These are phyloP conservation scores for Heliconius eleuchia DNA, from an alignment of 1,140 invertebrate species.

Conservation along the genomic window DNA sequence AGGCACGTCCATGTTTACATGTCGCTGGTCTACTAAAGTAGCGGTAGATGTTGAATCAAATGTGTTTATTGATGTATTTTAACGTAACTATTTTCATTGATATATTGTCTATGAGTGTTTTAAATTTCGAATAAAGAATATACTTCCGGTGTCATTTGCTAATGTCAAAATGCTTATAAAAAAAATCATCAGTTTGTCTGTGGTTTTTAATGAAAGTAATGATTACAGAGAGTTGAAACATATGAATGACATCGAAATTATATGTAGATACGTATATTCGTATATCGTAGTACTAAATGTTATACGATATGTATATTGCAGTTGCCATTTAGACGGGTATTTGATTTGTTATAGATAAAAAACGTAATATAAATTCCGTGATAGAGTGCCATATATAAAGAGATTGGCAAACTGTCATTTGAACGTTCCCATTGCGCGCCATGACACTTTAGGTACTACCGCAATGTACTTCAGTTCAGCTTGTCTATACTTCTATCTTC, in stretches of 20 bases:
- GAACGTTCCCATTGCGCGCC: slow-evolving; percentile 26
- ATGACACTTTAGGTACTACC: slow-evolving; percentile 19
- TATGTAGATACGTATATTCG: neutral
- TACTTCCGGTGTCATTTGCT: slow-evolving; percentile 11
- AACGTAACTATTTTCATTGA: slow-evolving; percentile 25
- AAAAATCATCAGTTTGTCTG: neutral
- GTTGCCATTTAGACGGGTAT: slow-evolving; percentile 64
- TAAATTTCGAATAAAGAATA: slow-evolving; percentile 7
- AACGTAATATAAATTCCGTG: slow-evolving; percentile 46
- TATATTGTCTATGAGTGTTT: slow-evolving; percentile 24
- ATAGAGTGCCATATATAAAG: slow-evolving; percentile 35
- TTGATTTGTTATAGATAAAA: slow-evolving; percentile 51
- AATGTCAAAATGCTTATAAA: neutral
- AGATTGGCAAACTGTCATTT: slow-evolving; percentile 27
- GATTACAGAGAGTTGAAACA: neutral
- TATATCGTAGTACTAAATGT: slow-evolving; percentile 27
- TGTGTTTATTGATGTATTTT: slow-evolving; percentile 33
- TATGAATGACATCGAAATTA: slow-evolving; percentile 7
- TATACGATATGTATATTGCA: slow-evolving; percentile 38
- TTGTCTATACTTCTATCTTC: neutral
- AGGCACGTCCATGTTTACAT: slow-evolving; percentile 4
- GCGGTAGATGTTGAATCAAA: slow-evolving; percentile 46
- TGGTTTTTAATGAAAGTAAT: neutral
- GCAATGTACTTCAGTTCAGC: slow-evolving; percentile 1
- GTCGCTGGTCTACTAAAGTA: slow-evolving; percentile 54